phyloP scores from a whole-genome alignment of 2,113 vertebrate species.

The Charina bottae region DNA sequence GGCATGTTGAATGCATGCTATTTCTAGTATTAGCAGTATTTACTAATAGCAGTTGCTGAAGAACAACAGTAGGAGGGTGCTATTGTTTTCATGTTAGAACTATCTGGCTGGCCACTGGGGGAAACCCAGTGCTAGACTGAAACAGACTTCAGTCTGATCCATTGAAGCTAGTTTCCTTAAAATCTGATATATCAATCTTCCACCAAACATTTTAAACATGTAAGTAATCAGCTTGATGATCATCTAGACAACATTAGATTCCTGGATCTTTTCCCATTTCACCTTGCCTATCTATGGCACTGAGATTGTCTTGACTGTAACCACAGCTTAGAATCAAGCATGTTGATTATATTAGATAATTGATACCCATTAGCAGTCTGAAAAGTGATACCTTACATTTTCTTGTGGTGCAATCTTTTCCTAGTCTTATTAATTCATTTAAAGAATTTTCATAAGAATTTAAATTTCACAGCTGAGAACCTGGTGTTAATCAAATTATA shows the following conservation, averaged over 20 bases:
- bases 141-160: no score
- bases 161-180: no score
- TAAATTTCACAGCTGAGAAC: background rate
- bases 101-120: background rate
- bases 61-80: background rate
- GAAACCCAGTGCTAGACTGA: no score
- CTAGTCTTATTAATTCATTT: background rate
- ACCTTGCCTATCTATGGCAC: background rate
- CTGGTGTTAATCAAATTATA: background rate
- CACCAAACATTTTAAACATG: background rate
- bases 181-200: background rate
- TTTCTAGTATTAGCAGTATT: background rate
- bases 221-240: background rate
- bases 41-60: background rate
- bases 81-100: background rate
- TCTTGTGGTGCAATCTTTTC: background rate
- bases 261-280: background rate
- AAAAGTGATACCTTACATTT: background rate
- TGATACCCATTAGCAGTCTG: background rate
- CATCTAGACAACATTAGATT: background rate
- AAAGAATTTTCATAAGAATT: background rate
- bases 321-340: background rate
- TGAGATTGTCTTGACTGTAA: background rate
- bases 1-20: background rate
- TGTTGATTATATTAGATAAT: background rate